Evolutionary conservation across 1,140 invertebrate genomes (phyloP).

Genomic region (Pseudobourletiella spinata): DNA sequence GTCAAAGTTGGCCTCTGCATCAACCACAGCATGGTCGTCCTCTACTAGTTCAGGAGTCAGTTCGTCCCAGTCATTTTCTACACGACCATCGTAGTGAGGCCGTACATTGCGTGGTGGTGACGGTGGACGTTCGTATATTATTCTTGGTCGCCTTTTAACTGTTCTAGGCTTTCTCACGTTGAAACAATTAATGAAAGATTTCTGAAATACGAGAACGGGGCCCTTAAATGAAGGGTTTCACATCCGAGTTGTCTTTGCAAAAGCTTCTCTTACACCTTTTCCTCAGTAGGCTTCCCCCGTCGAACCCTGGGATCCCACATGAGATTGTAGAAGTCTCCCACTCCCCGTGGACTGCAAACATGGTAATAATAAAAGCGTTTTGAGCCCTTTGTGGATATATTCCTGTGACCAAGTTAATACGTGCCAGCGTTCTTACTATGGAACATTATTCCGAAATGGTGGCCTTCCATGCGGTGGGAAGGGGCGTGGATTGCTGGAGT

Average conservation of each 20-base stretch:
- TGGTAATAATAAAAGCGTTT: too few species aligned
- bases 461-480: not conserved
- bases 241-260: too few species aligned
- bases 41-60: not conserved
- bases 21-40: not conserved
- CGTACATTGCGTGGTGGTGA: not conserved
- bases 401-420: too few species aligned
- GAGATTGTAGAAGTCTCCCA: not conserved
- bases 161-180: constrained; percentile 1
- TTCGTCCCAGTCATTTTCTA: not conserved
- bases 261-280: too few species aligned
- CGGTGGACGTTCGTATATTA: not conserved
- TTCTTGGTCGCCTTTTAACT: not conserved
- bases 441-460: not conserved
- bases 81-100: not conserved
- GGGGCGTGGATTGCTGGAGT: not conserved
- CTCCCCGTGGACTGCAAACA: not conserved
- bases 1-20: not conserved
- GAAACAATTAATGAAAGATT: constrained; percentile 5
- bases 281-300: not conserved
- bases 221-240: too few species aligned
- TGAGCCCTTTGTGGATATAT: too few species aligned
- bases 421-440: too few species aligned
- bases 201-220: not conserved
- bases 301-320: not conserved